A percentile compares a stretch with the other conserved stretches of the same genome.
phyloP scores from a whole-genome alignment of 1,140 invertebrate genomes.

The Orussus abietinus region DNA sequence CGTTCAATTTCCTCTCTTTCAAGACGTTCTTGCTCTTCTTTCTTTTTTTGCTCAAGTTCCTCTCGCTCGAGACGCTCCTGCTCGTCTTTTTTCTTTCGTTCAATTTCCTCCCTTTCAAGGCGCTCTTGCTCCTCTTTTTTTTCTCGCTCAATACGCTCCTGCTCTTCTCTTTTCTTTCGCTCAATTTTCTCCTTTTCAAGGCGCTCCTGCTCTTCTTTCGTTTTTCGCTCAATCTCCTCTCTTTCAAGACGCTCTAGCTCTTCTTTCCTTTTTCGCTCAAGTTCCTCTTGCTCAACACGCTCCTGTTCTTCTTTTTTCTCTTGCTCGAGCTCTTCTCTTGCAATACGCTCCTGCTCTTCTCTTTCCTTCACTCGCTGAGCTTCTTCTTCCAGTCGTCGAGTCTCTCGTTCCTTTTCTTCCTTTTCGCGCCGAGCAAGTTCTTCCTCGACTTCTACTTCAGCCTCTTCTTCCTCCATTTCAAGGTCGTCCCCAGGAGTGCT shows the following conservation, averaged over 20 bases:
- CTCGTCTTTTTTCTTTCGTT: background rate
- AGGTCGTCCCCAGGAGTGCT: too few species aligned
- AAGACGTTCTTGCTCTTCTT: slow-evolving; percentile 12
- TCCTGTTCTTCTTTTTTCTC: slow-evolving; percentile 7
- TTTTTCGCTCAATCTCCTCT: slow-evolving; percentile 6
- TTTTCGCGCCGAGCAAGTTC: background rate
- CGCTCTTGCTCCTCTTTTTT: slow-evolving; percentile 13
- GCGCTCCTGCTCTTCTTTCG: slow-evolving; percentile 7
- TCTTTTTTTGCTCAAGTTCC: slow-evolving; percentile 8
- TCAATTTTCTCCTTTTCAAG: slow-evolving; percentile 8
- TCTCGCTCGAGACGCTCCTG: background rate
- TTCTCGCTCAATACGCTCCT: slow-evolving; percentile 12
- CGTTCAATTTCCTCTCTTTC: too few species aligned
- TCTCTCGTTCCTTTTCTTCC: slow-evolving; percentile 6
- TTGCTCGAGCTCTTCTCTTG: slow-evolving; percentile 4
- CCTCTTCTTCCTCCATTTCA: slow-evolving; percentile 4
- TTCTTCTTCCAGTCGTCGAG: slow-evolving; percentile 9
- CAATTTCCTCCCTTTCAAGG: background rate
- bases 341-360: slow-evolving; percentile 1
- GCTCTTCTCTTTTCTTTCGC: slow-evolving; percentile 3
- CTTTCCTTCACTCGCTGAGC: slow-evolving; percentile 1
- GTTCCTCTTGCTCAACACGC: slow-evolving; percentile 14
- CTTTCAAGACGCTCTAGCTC: slow-evolving; percentile 3
- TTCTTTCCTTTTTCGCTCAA: slow-evolving; percentile 3
- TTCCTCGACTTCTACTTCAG: slow-evolving; percentile 7